Conservation (phyloP, 2,888 invertebrate species). For the Strigamia transsilvanica region DNA sequence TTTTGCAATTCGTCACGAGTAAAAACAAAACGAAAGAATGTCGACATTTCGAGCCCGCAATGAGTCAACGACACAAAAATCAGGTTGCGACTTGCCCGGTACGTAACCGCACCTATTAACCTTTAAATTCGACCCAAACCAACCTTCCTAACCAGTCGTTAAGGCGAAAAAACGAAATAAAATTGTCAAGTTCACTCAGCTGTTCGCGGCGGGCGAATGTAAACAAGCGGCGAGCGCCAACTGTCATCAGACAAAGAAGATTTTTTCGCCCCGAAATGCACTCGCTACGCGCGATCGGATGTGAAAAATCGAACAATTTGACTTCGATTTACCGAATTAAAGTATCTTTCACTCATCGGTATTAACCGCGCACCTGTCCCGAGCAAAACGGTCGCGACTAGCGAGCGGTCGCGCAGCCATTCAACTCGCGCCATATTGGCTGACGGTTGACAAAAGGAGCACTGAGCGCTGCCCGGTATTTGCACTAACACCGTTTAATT, state of each 20-base stretch:
- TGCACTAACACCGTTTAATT: not conserved
- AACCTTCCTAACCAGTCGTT: slow-evolving; percentile 5
- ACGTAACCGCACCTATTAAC: no score
- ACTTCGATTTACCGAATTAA: not conserved
- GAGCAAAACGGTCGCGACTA: not conserved
- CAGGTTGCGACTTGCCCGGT: not conserved
- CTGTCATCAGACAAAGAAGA: slow-evolving; percentile 25
- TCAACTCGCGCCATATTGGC: slow-evolving; percentile 51
- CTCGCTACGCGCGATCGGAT: not conserved
- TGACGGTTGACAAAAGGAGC: slow-evolving; percentile 48
- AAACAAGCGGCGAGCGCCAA: slow-evolving; percentile 44
- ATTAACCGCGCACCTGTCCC: slow-evolving; percentile 4
- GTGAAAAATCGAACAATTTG: not conserved
- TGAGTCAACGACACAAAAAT: slow-evolving; percentile 12
- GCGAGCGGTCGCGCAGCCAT: slow-evolving; percentile 16
- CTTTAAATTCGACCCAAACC: not conserved
- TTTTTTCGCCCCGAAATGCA: not conserved
- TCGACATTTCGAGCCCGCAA: not conserved
- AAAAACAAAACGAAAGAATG: not conserved
- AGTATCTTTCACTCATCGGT: not conserved
- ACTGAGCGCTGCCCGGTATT: slow-evolving; percentile 28
- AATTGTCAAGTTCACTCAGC: slow-evolving; percentile 51
- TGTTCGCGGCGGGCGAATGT: slow-evolving; percentile 28
- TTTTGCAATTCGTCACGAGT: not conserved
- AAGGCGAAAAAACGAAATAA: not conserved